Conservation (phyloP, 2,113 vertebrate species). For the Chaetops frenatus region DNA sequence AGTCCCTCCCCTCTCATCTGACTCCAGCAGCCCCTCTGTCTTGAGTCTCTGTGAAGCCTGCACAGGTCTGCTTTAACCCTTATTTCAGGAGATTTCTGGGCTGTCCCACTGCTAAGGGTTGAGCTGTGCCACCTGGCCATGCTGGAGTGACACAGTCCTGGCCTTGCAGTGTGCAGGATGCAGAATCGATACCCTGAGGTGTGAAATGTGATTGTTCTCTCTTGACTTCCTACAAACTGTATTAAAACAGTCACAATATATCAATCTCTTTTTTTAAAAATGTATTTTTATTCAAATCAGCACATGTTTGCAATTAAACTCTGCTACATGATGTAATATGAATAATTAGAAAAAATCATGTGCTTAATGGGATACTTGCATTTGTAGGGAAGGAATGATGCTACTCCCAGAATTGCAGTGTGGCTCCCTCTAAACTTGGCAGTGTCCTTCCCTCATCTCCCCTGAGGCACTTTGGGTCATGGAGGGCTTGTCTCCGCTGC, state of each 20-base stretch:
- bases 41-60: accelerated
- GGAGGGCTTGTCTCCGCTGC: background rate
- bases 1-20: background rate
- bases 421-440: background rate
- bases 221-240: background rate
- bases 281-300: background rate
- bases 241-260: background rate
- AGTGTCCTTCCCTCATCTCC: background rate
- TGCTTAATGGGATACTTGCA: background rate
- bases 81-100: background rate
- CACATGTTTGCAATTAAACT: background rate
- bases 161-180: background rate
- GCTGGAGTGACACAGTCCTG: background rate
- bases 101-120: background rate
- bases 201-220: accelerated
- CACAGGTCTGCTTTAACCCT: background rate
- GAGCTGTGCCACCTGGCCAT: background rate
- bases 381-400: background rate
- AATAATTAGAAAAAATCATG: background rate
- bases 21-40: background rate
- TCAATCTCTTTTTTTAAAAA: background rate
- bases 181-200: background rate
- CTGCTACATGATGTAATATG: background rate
- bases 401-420: background rate
- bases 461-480: background rate